phyloP scores from a whole-genome alignment of 2,888 invertebrate genomes.

The Ormyrus labotus region DNA sequence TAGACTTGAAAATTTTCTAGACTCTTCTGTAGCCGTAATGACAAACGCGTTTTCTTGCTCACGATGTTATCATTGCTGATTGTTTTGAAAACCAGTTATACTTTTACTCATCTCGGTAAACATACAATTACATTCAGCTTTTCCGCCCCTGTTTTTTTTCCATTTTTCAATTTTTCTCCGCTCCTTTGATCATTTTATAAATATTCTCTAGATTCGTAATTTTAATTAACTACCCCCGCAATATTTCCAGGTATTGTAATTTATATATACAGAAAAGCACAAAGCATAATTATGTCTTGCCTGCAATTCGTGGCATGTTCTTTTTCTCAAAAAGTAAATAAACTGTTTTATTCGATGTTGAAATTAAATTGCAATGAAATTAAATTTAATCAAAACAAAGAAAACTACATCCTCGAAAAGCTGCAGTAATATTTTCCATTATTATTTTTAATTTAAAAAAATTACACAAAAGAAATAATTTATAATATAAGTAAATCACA shows the following conservation, averaged over 20 bases:
- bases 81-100: conserved; percentile 14
- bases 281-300: conserved; percentile 28
- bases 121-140: conserved; percentile 7
- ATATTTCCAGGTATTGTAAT: conserved; percentile 20
- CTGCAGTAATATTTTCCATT: no score
- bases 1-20: conserved; percentile 16
- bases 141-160: neutral
- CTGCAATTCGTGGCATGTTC: no score
- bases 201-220: conserved; percentile 13
- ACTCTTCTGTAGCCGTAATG: conserved; percentile 29
- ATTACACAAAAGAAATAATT: no score
- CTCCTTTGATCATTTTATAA: conserved; percentile 33
- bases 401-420: no score
- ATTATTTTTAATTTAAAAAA: no score
- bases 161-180: neutral
- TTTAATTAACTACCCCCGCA: conserved; percentile 32
- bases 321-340: neutral
- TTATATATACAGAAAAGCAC: conserved; percentile 5
- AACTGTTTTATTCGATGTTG: neutral
- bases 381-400: no score
- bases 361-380: no score
- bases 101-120: conserved; percentile 17
- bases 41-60: conserved; percentile 19
- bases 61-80: conserved; percentile 23
- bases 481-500: no score